phyloP scores from a whole-genome alignment of 2,113 vertebrate species.

The Pelecanoides urinatrix region DNA sequence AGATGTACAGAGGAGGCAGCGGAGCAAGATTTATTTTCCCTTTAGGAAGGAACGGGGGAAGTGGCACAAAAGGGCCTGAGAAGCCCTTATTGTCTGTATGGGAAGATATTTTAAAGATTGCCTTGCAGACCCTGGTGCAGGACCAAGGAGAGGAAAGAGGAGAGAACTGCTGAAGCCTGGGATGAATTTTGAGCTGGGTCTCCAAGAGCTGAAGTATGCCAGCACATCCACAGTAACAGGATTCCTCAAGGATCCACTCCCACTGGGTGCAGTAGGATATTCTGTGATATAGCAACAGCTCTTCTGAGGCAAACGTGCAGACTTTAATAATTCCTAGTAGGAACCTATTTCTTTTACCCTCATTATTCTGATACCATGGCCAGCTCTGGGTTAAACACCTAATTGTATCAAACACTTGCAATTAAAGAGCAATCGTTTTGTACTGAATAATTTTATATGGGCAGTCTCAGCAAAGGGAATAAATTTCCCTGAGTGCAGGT shows the following conservation, averaged over 20 bases:
- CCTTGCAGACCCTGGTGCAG: neutral
- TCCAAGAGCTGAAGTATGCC: neutral
- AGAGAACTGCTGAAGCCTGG: neutral
- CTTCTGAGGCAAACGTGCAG: neutral
- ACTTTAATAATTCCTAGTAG: neutral
- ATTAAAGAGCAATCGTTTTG: neutral
- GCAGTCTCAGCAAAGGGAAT: neutral
- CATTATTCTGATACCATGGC: neutral
- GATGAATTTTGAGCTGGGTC: neutral
- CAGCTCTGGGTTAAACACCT: neutral
- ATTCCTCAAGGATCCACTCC: neutral
- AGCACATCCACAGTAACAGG: neutral
- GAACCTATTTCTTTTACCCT: neutral
- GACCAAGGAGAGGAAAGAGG: neutral
- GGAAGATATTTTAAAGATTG: neutral
- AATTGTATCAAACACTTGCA: neutral
- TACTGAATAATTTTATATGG: neutral
- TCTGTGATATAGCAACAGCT: neutral
- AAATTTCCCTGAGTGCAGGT: neutral
- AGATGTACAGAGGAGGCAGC: neutral
- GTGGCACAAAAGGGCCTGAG: neutral
- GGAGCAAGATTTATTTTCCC: neutral
- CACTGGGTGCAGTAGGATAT: neutral
- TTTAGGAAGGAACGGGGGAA: neutral
- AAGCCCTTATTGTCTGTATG: neutral